phyloP scores from a whole-genome alignment of 2,113 vertebrate genomes.

The Pan troglodytes region DNA sequence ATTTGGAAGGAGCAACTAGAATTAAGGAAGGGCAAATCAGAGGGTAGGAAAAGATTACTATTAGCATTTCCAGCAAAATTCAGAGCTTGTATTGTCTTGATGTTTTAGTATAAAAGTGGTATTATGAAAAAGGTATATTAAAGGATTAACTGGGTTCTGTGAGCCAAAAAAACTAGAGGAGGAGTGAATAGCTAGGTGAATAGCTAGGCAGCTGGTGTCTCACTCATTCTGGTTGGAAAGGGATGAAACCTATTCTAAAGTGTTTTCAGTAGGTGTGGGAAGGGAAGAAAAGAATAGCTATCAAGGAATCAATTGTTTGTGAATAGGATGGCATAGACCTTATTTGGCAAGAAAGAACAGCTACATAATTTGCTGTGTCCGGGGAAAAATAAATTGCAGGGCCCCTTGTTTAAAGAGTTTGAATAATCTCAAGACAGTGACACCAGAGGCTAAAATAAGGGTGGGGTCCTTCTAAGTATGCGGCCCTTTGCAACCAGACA shows the following conservation, averaged over 20 bases:
- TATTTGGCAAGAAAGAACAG: not conserved
- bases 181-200: not conserved
- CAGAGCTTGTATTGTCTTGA: not conserved
- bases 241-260: not conserved
- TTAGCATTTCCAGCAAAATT: not conserved
- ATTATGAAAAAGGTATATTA: not conserved
- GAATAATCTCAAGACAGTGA: not conserved
- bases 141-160: not conserved
- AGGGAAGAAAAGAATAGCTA: not conserved
- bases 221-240: not conserved
- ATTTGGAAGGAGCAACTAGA: not conserved
- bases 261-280: not conserved
- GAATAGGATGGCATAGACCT: not conserved
- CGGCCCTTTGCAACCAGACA: fast-evolving
- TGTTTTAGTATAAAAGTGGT: not conserved
- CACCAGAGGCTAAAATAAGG: not conserved
- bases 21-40: not conserved
- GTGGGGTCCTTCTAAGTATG: not conserved
- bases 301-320: not conserved
- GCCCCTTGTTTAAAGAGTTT: not conserved
- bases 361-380: not conserved
- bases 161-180: not conserved
- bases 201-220: not conserved
- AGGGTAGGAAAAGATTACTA: not conserved
- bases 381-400: not conserved